Percentiles rank a stretch among this genome's conserved stretches.
These are phyloP conservation scores for Siphamia tubifer DNA, from an alignment of 2,113 vertebrate genomes.

Conservation along the genomic window DNA sequence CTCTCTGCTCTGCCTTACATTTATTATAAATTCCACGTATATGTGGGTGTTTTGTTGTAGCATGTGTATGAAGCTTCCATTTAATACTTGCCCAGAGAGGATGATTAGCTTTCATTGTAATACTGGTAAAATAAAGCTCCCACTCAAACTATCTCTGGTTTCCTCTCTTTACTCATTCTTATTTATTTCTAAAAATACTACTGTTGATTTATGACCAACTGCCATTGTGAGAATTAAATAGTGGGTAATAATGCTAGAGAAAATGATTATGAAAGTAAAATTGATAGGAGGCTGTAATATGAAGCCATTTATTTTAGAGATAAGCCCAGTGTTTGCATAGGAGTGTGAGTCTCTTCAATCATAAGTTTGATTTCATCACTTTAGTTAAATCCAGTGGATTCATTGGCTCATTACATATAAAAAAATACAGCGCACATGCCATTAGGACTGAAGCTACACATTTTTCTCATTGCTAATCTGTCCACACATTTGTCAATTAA, in stretches of 20 bases:
- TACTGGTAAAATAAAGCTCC: conserved; percentile 19
- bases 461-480: too few relatives aligned
- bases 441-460: too few relatives aligned
- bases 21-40: conserved; percentile 48
- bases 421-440: too few relatives aligned
- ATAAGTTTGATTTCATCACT: too few relatives aligned
- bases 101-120: conserved; percentile 41
- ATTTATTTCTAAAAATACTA: background rate
- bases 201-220: background rate
- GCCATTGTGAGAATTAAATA: background rate
- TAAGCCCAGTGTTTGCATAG: too few relatives aligned
- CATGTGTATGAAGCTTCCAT: conserved; percentile 37
- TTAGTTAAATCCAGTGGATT: too few relatives aligned
- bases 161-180: background rate
- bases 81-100: conserved; percentile 29
- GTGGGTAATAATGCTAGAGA: too few relatives aligned
- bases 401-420: too few relatives aligned
- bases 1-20: conserved; percentile 13
- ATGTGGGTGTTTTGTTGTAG: conserved; percentile 23
- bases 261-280: too few relatives aligned
- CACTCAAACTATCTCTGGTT: background rate
- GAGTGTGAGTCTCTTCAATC: too few relatives aligned
- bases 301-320: too few relatives aligned
- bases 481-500: too few relatives aligned
- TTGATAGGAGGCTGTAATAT: background rate